Conservation (phyloP, 2,888 invertebrate genomes). For the Pachycephus smyrnensis region DNA sequence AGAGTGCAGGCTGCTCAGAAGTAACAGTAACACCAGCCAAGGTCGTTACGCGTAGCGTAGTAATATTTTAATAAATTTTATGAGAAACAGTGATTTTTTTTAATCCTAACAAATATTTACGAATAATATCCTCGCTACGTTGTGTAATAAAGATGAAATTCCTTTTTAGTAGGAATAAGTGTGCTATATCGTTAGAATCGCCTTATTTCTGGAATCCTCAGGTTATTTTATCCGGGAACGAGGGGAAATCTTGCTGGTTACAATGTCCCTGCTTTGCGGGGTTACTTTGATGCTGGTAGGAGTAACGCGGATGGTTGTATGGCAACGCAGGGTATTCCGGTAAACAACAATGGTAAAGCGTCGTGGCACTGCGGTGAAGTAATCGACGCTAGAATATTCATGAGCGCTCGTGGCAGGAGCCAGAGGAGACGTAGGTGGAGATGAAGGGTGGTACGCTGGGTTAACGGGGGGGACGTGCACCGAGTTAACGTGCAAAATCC, state of each 20-base stretch:
- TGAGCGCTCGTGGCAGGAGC: conserved; percentile 32
- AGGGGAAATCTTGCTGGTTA: neutral
- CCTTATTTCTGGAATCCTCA: neutral
- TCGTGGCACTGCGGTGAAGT: conserved; percentile 30
- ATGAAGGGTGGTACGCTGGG: conserved; percentile 3
- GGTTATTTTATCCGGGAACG: neutral
- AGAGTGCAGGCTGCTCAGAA: neutral
- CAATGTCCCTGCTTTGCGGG: neutral
- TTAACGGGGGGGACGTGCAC: conserved; percentile 1
- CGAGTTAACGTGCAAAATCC: conserved; percentile 29
- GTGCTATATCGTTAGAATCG: too few species aligned
- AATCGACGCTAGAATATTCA: conserved; percentile 55
- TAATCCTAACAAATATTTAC: too few species aligned
- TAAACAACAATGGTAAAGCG: conserved; percentile 41
- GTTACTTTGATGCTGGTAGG: neutral
- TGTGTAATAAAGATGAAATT: too few species aligned
- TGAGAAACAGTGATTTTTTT: too few species aligned
- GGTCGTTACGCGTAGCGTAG: neutral
- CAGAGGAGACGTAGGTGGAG: conserved; percentile 8
- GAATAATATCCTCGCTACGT: too few species aligned
- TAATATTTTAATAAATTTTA: too few species aligned
- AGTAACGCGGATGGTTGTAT: conserved; percentile 18
- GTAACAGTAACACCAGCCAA: neutral
- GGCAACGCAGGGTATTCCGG: conserved; percentile 10
- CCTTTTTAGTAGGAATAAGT: too few species aligned